Evolutionary conservation across 1,140 invertebrate genomes (phyloP).

Genomic region (Aphis gossypii): DNA sequence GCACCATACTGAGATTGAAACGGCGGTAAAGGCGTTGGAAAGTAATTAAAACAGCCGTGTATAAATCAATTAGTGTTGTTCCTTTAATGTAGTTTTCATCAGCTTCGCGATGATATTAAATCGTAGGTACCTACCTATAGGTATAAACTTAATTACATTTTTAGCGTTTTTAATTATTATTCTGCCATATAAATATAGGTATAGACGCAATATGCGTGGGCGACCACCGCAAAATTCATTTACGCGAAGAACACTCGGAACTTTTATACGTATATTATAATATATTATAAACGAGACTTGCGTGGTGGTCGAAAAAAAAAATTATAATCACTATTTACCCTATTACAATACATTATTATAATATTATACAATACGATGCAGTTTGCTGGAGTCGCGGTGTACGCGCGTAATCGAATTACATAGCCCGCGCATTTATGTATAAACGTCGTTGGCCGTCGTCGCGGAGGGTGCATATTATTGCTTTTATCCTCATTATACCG

Average conservation of each 20-base stretch:
- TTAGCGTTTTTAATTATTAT: constrained; percentile 53
- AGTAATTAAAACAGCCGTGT: constrained; percentile 56
- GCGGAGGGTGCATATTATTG: not conserved
- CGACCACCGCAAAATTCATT: constrained; percentile 23
- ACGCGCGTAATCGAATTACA: not conserved
- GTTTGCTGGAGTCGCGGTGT: not conserved
- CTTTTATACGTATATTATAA: not conserved
- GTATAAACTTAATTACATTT: constrained; percentile 13
- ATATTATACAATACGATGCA: not conserved
- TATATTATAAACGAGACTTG: not conserved
- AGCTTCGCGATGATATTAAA: constrained; percentile 23
- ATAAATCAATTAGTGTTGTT: constrained; percentile 57
- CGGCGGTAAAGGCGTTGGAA: constrained; percentile 37
- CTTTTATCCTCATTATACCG: not conserved
- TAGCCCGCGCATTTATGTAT: not conserved
- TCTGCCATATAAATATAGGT: not conserved
- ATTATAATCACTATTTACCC: not conserved
- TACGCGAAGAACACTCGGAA: not conserved
- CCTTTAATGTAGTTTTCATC: constrained; percentile 47
- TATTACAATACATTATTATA: not conserved
- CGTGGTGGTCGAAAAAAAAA: not conserved
- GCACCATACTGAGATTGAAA: constrained; percentile 52
- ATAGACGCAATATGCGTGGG: not conserved
- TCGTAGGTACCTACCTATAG: not conserved
- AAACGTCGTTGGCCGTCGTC: not conserved